A percentile compares a stretch with the other conserved stretches of the same genome.
Evolutionary conservation across 2,113 vertebrate genomes (phyloP).

Genomic region (Grammomys surdaster): DNA sequence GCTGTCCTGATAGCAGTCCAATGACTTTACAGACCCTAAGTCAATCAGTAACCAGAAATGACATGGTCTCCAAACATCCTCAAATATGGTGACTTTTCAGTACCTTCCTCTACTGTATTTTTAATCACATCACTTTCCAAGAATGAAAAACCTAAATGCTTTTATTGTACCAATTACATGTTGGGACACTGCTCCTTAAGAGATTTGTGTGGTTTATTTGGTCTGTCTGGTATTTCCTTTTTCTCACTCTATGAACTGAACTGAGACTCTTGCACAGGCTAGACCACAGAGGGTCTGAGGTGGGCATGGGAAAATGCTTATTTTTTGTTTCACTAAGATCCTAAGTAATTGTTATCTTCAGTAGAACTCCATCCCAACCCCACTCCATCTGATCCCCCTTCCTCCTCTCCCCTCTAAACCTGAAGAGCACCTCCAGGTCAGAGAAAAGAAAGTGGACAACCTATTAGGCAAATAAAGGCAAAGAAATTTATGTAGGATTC

Average conservation of each 20-base stretch:
- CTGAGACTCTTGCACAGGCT: not conserved
- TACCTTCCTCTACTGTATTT: not conserved
- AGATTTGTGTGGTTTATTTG: not conserved
- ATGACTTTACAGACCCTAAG: not conserved
- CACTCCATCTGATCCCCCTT: too few relatives aligned
- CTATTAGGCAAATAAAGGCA: not conserved
- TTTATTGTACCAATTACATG: not conserved
- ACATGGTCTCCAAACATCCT: not conserved
- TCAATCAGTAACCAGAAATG: conserved; percentile 22
- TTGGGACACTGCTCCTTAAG: not conserved
- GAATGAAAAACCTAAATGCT: not conserved
- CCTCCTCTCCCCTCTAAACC: not conserved
- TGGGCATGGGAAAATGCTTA: not conserved
- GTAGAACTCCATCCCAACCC: not conserved
- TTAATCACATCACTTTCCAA: not conserved
- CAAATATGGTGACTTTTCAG: not conserved
- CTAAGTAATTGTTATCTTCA: not conserved
- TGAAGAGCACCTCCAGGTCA: not conserved
- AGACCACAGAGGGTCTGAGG: not conserved
- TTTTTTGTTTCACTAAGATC: not conserved
- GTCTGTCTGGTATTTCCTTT: not conserved
- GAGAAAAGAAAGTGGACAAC: not conserved
- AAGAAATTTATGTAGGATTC: not conserved
- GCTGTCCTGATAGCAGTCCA: not conserved
- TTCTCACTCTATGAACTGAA: not conserved